Conservation (phyloP, 1,140 invertebrate species). For the Muscidifurax raptorellus region DNA sequence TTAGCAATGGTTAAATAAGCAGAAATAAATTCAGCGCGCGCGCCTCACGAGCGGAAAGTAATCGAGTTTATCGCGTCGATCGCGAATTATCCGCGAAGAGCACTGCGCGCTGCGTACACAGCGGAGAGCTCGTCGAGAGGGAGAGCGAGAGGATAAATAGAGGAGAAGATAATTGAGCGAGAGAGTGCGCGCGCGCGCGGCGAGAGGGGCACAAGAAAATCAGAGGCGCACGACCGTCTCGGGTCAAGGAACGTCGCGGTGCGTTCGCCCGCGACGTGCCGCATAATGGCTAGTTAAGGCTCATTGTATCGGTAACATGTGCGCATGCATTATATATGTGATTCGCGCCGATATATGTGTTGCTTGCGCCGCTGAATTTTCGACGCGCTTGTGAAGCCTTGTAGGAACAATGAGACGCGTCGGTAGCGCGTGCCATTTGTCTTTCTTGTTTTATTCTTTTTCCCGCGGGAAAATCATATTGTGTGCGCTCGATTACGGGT, state of each 20-base stretch:
- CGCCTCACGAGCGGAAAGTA: not conserved
- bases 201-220: slow-evolving; percentile 56
- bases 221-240: slow-evolving; percentile 52
- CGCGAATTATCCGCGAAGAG: slow-evolving; percentile 15
- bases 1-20: not conserved
- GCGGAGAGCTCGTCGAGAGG: too few species aligned
- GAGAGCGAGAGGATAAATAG: not conserved
- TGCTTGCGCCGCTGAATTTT: not conserved
- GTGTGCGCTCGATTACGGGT: slow-evolving; percentile 36
- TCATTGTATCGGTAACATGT: slow-evolving; percentile 67
- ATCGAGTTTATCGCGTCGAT: slow-evolving; percentile 26
- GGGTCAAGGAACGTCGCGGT: slow-evolving; percentile 35
- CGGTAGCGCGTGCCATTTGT: slow-evolving; percentile 41
- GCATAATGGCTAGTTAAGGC: slow-evolving; percentile 71
- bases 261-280: slow-evolving; percentile 48
- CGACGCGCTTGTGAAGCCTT: not conserved
- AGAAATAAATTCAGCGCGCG: not conserved
- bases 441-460: slow-evolving; percentile 61
- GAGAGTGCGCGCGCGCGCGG: not conserved
- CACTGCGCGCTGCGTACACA: not conserved
- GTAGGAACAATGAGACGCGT: slow-evolving; percentile 55
- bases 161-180: slow-evolving; percentile 31
- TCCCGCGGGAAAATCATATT: slow-evolving; percentile 46
- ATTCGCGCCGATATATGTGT: slow-evolving; percentile 58
- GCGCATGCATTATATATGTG: not conserved